These are phyloP conservation scores for Pomacea maculata DNA, from an alignment of 1,140 invertebrate species.

Conservation along the genomic window DNA sequence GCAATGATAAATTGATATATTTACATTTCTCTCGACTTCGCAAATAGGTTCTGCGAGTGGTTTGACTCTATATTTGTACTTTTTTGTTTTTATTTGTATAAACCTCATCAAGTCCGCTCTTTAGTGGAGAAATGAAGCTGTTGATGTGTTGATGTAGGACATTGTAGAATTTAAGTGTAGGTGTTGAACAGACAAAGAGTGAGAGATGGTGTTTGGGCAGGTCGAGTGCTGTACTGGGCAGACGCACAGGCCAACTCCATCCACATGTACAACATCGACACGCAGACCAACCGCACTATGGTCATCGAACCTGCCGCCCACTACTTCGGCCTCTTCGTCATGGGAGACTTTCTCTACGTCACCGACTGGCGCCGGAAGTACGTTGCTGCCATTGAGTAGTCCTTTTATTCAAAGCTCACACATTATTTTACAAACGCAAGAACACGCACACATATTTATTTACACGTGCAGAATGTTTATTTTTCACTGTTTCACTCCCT, in stretches of 20 bases:
- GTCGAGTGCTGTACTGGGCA: slow-evolving; percentile 39
- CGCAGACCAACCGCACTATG: slow-evolving; percentile 35
- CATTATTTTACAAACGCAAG: too few species aligned
- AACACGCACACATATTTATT: not conserved
- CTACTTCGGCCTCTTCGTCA: slow-evolving; percentile 80
- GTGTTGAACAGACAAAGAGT: too few species aligned
- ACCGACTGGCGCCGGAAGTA: slow-evolving; percentile 55
- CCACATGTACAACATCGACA: slow-evolving; percentile 50
- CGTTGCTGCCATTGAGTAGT: slow-evolving; percentile 22
- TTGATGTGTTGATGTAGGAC: too few species aligned
- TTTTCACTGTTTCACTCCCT: not conserved
- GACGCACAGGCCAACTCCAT: slow-evolving; percentile 53
- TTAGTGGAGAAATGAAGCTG: too few species aligned
- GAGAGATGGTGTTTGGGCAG: slow-evolving; percentile 14
- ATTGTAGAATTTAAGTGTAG: too few species aligned
- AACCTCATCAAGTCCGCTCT: too few species aligned
- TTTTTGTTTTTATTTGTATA: too few species aligned
- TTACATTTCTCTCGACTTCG: too few species aligned
- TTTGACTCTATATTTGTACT: too few species aligned
- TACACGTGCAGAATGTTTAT: not conserved
- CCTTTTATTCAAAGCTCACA: not conserved
- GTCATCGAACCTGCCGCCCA: slow-evolving; percentile 76
- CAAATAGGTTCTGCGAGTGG: too few species aligned
- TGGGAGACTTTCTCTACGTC: slow-evolving; percentile 54
- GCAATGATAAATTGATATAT: too few species aligned